Conservation (phyloP, 1,140 invertebrate genomes). For the Ladona fulva region DNA sequence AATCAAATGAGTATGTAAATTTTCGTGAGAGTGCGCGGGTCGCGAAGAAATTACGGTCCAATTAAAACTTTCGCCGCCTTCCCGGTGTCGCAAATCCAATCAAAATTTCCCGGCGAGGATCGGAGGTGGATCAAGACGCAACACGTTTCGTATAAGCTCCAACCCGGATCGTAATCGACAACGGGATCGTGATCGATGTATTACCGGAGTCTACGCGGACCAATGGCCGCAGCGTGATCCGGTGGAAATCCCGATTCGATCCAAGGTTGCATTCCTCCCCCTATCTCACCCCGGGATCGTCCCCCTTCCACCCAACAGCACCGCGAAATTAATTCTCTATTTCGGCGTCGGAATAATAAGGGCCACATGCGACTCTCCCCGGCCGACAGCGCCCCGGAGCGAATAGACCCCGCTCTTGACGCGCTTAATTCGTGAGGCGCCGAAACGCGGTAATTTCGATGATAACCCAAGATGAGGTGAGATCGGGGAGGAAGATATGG, state of each 20-base stretch:
- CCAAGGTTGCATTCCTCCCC: not conserved
- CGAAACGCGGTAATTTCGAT: too few relatives aligned
- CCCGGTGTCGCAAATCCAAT: not conserved
- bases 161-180: not conserved
- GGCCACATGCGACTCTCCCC: not conserved
- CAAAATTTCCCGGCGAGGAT: not conserved
- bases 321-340: not conserved
- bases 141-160: constrained; percentile 1
- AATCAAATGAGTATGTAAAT: too few relatives aligned
- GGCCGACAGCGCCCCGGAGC: too few relatives aligned
- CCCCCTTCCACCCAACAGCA: not conserved
- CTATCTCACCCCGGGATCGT: too few relatives aligned
- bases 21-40: too few relatives aligned
- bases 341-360: not conserved
- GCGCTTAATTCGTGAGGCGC: too few relatives aligned
- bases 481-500: too few relatives aligned
- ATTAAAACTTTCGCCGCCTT: not conserved
- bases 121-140: not conserved
- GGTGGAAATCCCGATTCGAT: not conserved
- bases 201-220: not conserved
- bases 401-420: too few relatives aligned
- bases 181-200: not conserved
- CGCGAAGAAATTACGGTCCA: too few relatives aligned
- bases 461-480: too few relatives aligned
- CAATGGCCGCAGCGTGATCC: not conserved